Conservation (phyloP, 1,140 invertebrate genomes). For the Luehdorfia chinensis region DNA sequence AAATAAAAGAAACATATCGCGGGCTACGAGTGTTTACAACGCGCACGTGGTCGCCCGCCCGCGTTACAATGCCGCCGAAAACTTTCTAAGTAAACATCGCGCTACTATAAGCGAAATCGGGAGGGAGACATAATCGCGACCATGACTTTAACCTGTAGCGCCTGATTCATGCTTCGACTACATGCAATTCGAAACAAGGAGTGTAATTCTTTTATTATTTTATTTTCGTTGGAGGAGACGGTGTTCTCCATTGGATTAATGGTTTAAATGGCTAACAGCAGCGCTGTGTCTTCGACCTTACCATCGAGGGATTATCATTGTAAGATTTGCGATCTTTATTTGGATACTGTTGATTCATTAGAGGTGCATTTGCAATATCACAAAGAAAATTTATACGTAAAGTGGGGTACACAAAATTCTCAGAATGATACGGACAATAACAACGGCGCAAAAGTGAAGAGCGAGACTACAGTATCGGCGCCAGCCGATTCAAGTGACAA, state of each 20-base stretch:
- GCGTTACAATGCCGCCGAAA: slow-evolving; percentile 67
- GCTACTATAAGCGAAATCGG: slow-evolving; percentile 44
- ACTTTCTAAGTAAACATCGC: slow-evolving; percentile 65
- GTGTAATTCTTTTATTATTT: slow-evolving; percentile 68
- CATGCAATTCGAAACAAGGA: slow-evolving; percentile 57
- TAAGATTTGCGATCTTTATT: slow-evolving; percentile 84
- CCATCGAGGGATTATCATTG: slow-evolving; percentile 79
- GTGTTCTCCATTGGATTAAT: slow-evolving; percentile 63
- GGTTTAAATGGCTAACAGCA: slow-evolving; percentile 78
- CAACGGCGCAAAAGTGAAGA: slow-evolving; percentile 79
- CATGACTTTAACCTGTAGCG: slow-evolving; percentile 62
- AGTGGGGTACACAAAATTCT: slow-evolving; percentile 83
- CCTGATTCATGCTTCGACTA: slow-evolving; percentile 49
- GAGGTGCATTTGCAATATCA: slow-evolving; percentile 89
- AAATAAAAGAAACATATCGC: slow-evolving; percentile 14
- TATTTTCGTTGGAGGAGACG: slow-evolving; percentile 73
- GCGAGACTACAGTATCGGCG: slow-evolving; percentile 73
- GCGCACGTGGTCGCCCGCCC: slow-evolving; percentile 66
- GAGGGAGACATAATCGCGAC: slow-evolving; percentile 39
- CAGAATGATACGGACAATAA: slow-evolving; percentile 82
- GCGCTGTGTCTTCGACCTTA: slow-evolving; percentile 66
- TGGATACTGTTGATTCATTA: slow-evolving; percentile 85
- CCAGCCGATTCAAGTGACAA: slow-evolving; percentile 81
- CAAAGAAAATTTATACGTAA: slow-evolving; percentile 85
- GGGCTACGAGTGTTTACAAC: slow-evolving; percentile 55